Evolutionary conservation across 2,888 invertebrate genomes (phyloP).

Genomic region (Scelioninae gen. 1): DNA sequence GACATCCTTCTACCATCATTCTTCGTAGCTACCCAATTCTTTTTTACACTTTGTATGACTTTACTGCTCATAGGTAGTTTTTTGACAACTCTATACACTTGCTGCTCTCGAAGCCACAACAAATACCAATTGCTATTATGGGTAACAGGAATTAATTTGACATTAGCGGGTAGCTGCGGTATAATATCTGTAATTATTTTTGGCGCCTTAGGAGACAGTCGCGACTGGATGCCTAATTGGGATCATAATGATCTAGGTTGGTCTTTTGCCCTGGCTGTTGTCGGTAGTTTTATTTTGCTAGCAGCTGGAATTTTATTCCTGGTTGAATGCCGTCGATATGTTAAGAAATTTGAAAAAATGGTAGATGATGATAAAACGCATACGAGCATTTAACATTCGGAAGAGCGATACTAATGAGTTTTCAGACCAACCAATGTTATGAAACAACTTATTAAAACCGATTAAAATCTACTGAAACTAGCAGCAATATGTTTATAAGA

Average conservation of each 20-base stretch:
- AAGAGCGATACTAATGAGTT: neutral
- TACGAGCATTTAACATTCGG: conserved; percentile 88
- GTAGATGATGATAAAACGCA: conserved; percentile 89
- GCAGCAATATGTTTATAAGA: too few relatives aligned
- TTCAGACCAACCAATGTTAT: too few relatives aligned
- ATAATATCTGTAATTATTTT: conserved; percentile 94
- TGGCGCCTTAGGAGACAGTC: conserved; percentile 94
- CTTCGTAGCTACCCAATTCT: conserved; percentile 96
- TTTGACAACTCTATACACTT: conserved; percentile 89
- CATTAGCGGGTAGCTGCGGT: conserved; percentile 91
- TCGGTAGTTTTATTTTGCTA: conserved; percentile 91
- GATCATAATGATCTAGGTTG: conserved; percentile 97
- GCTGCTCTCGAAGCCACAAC: conserved; percentile 91
- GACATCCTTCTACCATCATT: conserved; percentile 95
- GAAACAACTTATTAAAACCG: too few relatives aligned
- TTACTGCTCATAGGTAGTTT: conserved; percentile 91
- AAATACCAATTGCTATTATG: conserved; percentile 90
- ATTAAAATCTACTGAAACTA: too few relatives aligned
- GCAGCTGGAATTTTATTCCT: conserved; percentile 92
- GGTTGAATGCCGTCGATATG: conserved; percentile 92
- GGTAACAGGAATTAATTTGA: conserved; percentile 90
- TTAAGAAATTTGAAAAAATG: conserved; percentile 89
- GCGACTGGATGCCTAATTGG: conserved; percentile 98
- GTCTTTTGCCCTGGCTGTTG: conserved; percentile 94
- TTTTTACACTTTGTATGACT: conserved; percentile 95